A percentile compares a stretch with the other conserved stretches of the same genome.
These are phyloP conservation scores for Apotomis betuletana DNA, from an alignment of 2,888 invertebrate species.

Conservation along the genomic window DNA sequence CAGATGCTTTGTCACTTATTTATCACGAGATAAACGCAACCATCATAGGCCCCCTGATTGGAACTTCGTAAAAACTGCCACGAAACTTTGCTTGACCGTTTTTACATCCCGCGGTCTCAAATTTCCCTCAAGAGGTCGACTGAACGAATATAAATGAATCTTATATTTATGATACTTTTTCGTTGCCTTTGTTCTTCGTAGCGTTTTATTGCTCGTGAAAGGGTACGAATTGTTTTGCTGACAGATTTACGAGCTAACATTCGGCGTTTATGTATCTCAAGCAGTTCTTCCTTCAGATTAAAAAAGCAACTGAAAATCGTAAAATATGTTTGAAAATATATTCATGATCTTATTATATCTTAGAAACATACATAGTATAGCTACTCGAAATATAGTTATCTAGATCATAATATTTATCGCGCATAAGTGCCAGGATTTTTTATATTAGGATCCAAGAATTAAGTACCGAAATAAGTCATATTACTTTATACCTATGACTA, in stretches of 20 bases:
- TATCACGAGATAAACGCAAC: no score
- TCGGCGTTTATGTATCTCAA: constrained; percentile 79
- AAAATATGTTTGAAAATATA: not conserved
- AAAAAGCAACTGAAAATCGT: constrained; percentile 52
- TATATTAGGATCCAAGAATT: no score
- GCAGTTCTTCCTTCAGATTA: constrained; percentile 62
- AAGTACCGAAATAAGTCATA: no score
- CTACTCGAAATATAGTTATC: no score
- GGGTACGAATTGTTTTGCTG: constrained; percentile 83
- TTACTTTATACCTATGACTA: no score
- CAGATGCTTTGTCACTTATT: no score
- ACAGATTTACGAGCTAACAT: constrained; percentile 82
- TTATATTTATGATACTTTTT: constrained; percentile 83
- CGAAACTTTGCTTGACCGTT: constrained; percentile 48
- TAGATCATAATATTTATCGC: no score
- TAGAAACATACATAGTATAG: no score
- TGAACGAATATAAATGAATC: constrained; percentile 83
- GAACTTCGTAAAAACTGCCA: constrained; percentile 24
- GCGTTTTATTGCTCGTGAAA: constrained; percentile 83
- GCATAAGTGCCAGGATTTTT: no score
- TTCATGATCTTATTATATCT: not conserved
- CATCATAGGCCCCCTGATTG: no score
- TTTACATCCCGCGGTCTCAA: constrained; percentile 63
- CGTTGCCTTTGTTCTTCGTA: constrained; percentile 76
- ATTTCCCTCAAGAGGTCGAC: constrained; percentile 69